Percentiles rank a stretch among this genome's conserved stretches.
Evolutionary conservation across 1,140 invertebrate species (phyloP).

Genomic region (Lasaia peninsularis): DNA sequence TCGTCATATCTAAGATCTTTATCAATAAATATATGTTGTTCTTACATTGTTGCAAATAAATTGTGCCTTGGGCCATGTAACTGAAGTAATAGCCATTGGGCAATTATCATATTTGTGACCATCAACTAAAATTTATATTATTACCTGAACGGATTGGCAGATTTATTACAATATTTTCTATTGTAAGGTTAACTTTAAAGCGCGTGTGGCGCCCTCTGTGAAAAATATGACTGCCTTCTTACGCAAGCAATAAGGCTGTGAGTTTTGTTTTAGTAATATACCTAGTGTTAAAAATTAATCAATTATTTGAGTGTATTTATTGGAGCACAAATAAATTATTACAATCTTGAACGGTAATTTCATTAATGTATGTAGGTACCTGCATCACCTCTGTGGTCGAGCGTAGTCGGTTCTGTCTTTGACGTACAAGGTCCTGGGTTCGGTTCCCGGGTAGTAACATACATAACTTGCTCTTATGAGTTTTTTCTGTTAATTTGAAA

Average conservation of each 20-base stretch:
- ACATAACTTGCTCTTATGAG: no score
- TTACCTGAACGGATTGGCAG: neutral
- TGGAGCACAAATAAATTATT: slow-evolving; percentile 8
- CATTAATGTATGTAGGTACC: no score
- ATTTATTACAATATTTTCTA: neutral
- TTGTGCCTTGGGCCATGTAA: neutral
- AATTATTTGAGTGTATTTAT: slow-evolving; percentile 2
- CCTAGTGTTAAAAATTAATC: neutral
- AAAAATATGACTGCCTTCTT: slow-evolving; percentile 4
- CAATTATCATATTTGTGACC: neutral
- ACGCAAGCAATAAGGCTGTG: slow-evolving; percentile 6
- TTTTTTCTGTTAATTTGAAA: no score
- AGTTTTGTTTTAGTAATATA: neutral
- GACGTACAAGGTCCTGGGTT: no score
- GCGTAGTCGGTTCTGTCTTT: no score
- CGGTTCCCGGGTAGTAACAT: no score
- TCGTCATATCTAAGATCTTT: neutral
- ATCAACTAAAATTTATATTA: neutral
- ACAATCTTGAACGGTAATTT: neutral
- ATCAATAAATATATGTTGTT: neutral
- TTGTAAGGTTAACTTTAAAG: neutral
- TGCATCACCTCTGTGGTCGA: no score
- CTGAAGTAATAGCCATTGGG: neutral
- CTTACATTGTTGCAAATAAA: neutral
- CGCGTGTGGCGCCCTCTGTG: neutral